phyloP scores from a whole-genome alignment of 2,797 vertebrate genomes.

The Decapterus maruadsi region DNA sequence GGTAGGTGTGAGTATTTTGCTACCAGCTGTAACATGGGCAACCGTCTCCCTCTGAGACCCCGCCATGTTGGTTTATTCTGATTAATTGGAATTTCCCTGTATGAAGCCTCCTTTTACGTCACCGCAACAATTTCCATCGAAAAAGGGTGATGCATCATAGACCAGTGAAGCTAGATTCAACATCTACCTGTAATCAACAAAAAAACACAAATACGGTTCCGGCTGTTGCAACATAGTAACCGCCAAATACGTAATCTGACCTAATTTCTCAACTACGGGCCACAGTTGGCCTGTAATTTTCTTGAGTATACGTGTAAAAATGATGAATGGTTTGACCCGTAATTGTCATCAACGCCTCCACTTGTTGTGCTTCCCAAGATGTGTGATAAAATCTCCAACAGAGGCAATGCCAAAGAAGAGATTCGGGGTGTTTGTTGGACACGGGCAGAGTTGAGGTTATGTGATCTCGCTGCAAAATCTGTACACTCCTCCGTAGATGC shows the following conservation, averaged over 20 bases:
- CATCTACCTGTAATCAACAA: not conserved
- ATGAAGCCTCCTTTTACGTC: constrained; percentile 57
- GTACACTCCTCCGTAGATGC: not conserved
- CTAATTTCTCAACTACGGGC: constrained; percentile 6
- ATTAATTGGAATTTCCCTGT: constrained; percentile 86
- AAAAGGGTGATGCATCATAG: constrained; percentile 45
- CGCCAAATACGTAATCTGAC: not conserved
- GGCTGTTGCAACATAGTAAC: not conserved
- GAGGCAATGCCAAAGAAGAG: not conserved
- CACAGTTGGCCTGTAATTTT: not conserved
- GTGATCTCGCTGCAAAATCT: not conserved
- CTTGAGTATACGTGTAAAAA: constrained; percentile 12
- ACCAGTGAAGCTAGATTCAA: constrained; percentile 11
- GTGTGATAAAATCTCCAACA: constrained; percentile 12
- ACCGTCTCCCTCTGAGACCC: constrained; percentile 23
- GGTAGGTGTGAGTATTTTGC: too few species aligned
- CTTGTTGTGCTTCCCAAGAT: constrained; percentile 4
- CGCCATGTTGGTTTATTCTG: constrained; percentile 65
- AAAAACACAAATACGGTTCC: not conserved
- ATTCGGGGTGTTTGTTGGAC: not conserved
- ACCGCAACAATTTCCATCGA: constrained; percentile 66
- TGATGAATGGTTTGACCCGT: not conserved
- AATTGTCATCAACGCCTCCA: constrained; percentile 3
- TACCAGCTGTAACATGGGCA: constrained; percentile 1
- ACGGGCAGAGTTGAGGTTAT: not conserved